Percentiles rank a stretch among this genome's conserved stretches.
These are phyloP conservation scores for Sycophila sp. DNA, from an alignment of 1,140 invertebrate genomes.

Conservation along the genomic window DNA sequence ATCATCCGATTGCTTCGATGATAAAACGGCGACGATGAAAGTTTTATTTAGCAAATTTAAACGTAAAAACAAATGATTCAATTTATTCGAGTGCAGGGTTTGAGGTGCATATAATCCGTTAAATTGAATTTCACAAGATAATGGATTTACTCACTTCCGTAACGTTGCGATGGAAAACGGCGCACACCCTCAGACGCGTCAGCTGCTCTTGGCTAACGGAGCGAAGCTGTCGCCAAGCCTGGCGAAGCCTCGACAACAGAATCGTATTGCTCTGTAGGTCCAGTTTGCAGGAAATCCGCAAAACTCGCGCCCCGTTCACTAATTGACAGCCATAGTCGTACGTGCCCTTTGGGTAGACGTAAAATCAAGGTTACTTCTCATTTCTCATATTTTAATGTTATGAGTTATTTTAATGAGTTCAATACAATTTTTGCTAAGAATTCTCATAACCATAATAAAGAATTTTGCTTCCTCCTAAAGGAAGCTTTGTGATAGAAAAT, in stretches of 20 bases:
- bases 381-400: constrained; percentile 25
- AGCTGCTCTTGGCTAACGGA: constrained; percentile 80
- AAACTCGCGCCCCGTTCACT: constrained; percentile 77
- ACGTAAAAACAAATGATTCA: too few species aligned
- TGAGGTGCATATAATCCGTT: too few species aligned
- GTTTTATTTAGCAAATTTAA: too few species aligned
- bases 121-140: too few species aligned
- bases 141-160: constrained; percentile 67
- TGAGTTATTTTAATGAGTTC: background rate
- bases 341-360: constrained; percentile 71
- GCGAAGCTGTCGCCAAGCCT: constrained; percentile 77
- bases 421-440: too few species aligned
- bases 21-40: too few species aligned
- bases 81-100: too few species aligned
- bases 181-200: constrained; percentile 78
- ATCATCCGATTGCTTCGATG: too few species aligned
- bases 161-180: constrained; percentile 80
- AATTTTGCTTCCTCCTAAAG: too few species aligned
- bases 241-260: constrained; percentile 69
- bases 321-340: constrained; percentile 84
- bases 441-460: too few species aligned
- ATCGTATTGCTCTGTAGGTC: constrained; percentile 70
- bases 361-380: too few species aligned
- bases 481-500: too few species aligned
- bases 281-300: constrained; percentile 78